A percentile compares a stretch with the other conserved stretches of the same genome.
Evolutionary conservation across 2,888 invertebrate species (phyloP).

Genomic region (Diadegma fenestrale): DNA sequence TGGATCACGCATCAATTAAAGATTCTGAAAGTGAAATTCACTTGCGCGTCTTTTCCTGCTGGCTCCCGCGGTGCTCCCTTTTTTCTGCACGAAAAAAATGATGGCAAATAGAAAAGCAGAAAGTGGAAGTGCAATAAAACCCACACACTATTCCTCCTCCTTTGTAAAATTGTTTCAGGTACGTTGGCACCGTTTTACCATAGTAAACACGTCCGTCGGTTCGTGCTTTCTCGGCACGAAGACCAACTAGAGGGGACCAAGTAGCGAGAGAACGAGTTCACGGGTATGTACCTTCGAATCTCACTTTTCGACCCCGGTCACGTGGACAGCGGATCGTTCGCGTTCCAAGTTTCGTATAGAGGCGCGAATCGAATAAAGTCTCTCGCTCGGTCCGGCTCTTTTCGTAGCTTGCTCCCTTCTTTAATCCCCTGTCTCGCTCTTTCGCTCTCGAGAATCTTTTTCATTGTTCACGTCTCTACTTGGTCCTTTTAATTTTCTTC

Average conservation of each 20-base stretch:
- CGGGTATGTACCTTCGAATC: constrained; percentile 56
- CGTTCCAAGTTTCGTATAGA: constrained; percentile 69
- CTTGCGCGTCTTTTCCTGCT: too few species aligned
- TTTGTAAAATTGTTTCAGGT: constrained; percentile 65
- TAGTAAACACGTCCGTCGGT: constrained; percentile 55
- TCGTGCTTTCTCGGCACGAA: constrained; percentile 56
- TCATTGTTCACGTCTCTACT: constrained; percentile 36
- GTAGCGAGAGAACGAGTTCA: constrained; percentile 30
- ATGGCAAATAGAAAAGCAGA: constrained; percentile 16
- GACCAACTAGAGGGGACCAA: constrained; percentile 38
- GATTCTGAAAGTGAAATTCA: not conserved
- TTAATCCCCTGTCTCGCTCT: not conserved
- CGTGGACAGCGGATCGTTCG: constrained; percentile 70
- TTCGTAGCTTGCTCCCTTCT: not conserved
- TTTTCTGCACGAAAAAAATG: not conserved
- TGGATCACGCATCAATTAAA: not conserved
- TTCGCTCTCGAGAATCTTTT: not conserved
- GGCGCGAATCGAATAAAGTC: constrained; percentile 72
- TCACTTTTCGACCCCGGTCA: constrained; percentile 68
- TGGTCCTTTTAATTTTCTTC: constrained; percentile 39
- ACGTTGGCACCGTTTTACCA: constrained; percentile 60
- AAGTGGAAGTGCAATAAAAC: constrained; percentile 42
- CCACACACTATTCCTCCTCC: constrained; percentile 33
- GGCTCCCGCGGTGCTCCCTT: not conserved
- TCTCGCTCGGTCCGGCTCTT: constrained; percentile 44